Conservation (phyloP, 1,140 invertebrate genomes). For the Pseudomyrmex gracilis region DNA sequence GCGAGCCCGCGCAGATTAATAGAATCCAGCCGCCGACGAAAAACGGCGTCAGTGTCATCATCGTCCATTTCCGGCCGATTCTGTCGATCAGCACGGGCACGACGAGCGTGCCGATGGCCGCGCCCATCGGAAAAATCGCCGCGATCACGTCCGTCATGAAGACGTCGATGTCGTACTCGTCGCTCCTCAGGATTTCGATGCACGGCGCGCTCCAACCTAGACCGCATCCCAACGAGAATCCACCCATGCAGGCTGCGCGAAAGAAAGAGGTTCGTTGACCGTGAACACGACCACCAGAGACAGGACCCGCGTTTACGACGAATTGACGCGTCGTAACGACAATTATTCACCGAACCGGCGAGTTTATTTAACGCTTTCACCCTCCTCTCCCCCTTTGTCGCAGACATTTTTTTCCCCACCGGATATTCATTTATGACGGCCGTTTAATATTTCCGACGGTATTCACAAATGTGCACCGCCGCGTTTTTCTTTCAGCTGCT, state of each 20-base stretch:
- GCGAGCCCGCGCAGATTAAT: slow-evolving; percentile 78
- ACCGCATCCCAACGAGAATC: slow-evolving; percentile 77
- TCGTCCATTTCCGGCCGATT: slow-evolving; percentile 85
- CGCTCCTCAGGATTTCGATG: slow-evolving; percentile 77
- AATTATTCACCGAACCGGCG: slow-evolving; percentile 8
- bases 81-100: slow-evolving; percentile 85
- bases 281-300: slow-evolving; percentile 24
- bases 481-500: slow-evolving; percentile 6
- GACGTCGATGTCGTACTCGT: slow-evolving; percentile 64
- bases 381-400: too few relatives aligned
- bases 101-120: slow-evolving; percentile 82
- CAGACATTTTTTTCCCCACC: slow-evolving; percentile 21
- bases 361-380: neutral
- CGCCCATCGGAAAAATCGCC: slow-evolving; percentile 84
- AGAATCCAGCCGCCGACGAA: slow-evolving; percentile 85
- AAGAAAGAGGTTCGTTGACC: slow-evolving; percentile 32
- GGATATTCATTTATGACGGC: slow-evolving; percentile 36
- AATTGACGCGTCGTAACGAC: slow-evolving; percentile 32
- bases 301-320: neutral
- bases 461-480: neutral
- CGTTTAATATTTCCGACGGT: slow-evolving; percentile 37
- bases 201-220: slow-evolving; percentile 85
- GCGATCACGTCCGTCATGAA: slow-evolving; percentile 83
- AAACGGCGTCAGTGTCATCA: slow-evolving; percentile 81
- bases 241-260: slow-evolving; percentile 71